Evolutionary conservation across 2,888 invertebrate genomes (phyloP).

Genomic region (Eulithis prunata): DNA sequence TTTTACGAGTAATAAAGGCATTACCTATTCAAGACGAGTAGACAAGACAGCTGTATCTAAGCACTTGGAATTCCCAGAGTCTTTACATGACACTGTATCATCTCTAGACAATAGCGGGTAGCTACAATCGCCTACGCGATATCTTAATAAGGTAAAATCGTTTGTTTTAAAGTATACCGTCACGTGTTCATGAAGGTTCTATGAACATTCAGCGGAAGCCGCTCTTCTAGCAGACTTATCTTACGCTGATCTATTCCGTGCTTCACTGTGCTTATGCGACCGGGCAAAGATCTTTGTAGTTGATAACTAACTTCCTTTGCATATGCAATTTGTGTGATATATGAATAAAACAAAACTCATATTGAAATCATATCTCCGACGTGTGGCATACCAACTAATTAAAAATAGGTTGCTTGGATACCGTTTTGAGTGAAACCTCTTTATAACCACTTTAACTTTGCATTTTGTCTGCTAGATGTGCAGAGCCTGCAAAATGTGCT

Average conservation of each 20-base stretch:
- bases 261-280: no score
- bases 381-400: no score
- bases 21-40: slow-evolving; percentile 15
- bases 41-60: slow-evolving; percentile 7
- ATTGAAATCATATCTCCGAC: no score
- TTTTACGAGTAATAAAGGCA: slow-evolving; percentile 2
- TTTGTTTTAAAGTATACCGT: slow-evolving; percentile 21
- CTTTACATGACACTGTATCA: slow-evolving; percentile 37
- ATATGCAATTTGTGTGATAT: no score
- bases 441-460: no score
- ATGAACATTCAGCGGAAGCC: neutral
- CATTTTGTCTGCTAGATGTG: slow-evolving; percentile 1
- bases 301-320: no score
- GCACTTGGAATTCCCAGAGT: slow-evolving; percentile 38
- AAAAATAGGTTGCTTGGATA: no score
- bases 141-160: slow-evolving; percentile 33
- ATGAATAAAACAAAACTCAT: no score
- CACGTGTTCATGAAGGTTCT: slow-evolving; percentile 8
- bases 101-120: slow-evolving; percentile 37
- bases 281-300: no score
- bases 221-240: slow-evolving; percentile 2
- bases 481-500: no score
- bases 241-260: no score
- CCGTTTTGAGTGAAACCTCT: no score
- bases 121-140: slow-evolving; percentile 38